These are phyloP conservation scores for Micrasema minimum DNA, from an alignment of 1,140 invertebrate genomes.

Conservation along the genomic window DNA sequence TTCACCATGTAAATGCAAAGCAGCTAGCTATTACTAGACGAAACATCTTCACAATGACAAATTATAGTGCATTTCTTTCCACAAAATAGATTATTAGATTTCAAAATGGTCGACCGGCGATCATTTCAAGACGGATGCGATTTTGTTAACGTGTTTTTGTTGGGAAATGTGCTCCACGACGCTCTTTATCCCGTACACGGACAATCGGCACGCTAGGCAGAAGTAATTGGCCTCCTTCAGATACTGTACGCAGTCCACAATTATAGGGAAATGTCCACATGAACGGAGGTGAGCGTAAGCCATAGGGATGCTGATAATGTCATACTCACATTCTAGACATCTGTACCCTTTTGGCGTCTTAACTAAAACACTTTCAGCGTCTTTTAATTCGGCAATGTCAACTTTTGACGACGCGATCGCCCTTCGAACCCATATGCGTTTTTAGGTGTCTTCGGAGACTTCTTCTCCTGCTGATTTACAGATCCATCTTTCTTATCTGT, in stretches of 20 bases:
- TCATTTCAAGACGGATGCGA: not conserved
- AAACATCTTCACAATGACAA: too few species aligned
- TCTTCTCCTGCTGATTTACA: not conserved
- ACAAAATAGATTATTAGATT: too few species aligned
- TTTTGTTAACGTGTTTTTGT: not conserved
- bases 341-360: not conserved
- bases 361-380: not conserved
- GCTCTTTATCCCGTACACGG: conserved; percentile 1
- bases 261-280: not conserved
- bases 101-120: too few species aligned
- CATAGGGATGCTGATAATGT: conserved; percentile 17
- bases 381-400: not conserved
- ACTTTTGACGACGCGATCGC: not conserved
- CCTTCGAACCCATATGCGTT: not conserved
- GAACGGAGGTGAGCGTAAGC: conserved; percentile 15
- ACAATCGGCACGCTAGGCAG: not conserved
- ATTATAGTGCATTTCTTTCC: too few species aligned
- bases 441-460: not conserved
- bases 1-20: too few species aligned
- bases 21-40: too few species aligned
- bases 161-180: not conserved
- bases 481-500: not conserved
- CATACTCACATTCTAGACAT: not conserved
- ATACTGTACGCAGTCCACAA: conserved; percentile 12
- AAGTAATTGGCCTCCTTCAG: conserved; percentile 14